Base-by-base conservation (phyloP, 2,888 invertebrate genomes). In the Tiliacea citrago region DNA sequence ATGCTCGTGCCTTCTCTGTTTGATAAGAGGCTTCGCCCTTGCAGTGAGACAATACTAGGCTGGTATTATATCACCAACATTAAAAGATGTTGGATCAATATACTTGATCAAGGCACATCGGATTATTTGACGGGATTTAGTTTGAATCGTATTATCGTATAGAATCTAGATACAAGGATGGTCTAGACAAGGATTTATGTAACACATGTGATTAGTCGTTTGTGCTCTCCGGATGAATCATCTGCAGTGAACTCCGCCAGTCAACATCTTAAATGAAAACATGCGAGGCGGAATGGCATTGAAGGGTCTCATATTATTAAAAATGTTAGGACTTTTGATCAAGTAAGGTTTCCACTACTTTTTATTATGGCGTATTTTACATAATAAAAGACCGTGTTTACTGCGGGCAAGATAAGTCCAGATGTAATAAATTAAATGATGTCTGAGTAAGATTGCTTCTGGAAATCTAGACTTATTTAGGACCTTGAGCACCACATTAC, bases 121-220 rank as follows among this genome's bases (percentile, higher is more conserved):
- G 16, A 39, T 62, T 67, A 16, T 79, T 60, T 42, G 49, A 35
- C 5, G 29, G 39, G 72, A 57, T 80, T 65, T 61, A 72, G 51
- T 73, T 60, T 18, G 47, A 65, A 51, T 74, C 61, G 39, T 55
- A 45, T 58, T 42, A 49, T 57, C 35, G 57, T 58, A 58, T 29
- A 55, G 29, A 68, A 68, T 67, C 57, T 67, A 70, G 35, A 60
- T 58, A 70, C 62, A 82, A 83, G 60, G 60, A 74, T 29, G 39
- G 81, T 73, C 73, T 79, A 83, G 73, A 73, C 79, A 69, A 60
- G 55, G 69, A 73, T 79, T 79, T 83, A 78, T 69, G 68, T 83
- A 81, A 83, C 79, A 78, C 61, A 60, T 69, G 73, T 61, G 63
- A 61, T 81, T 70, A 74, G 63, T 63, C 21, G 69, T 63, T 55